Percentiles rank a stretch among this genome's conserved stretches.
Evolutionary conservation across 2,888 invertebrate species (phyloP).

Genomic region (Nephrotoma guestfalica): DNA sequence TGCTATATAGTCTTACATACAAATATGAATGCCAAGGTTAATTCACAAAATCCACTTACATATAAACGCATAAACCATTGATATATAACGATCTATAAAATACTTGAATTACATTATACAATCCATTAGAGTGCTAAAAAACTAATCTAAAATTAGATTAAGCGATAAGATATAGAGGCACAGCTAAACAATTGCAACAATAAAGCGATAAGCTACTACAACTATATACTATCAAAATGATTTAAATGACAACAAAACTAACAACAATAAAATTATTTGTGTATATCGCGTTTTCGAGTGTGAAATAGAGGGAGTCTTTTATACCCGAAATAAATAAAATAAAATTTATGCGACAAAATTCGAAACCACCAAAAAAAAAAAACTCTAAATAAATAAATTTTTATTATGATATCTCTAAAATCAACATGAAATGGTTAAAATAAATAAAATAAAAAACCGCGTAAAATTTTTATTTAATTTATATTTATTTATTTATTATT

Average conservation of each 20-base stretch:
- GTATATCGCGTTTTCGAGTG: not conserved
- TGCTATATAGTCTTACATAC: too few relatives aligned
- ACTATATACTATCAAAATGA: not conserved
- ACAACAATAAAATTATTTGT: not conserved
- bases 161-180: not conserved
- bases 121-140: not conserved
- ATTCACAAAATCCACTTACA: not conserved
- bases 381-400: not conserved
- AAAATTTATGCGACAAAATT: not conserved
- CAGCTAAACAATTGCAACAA: not conserved
- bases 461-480: not conserved
- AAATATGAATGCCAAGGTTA: not conserved
- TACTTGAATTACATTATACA: not conserved
- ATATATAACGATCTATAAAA: not conserved
- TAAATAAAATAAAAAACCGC: not conserved
- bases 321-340: not conserved
- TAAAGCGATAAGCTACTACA: not conserved
- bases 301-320: not conserved
- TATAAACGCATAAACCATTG: not conserved
- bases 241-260: not conserved
- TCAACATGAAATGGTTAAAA: not conserved
- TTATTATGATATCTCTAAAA: not conserved
- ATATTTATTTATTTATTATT: not conserved
- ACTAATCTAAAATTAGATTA: not conserved
- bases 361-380: not conserved